A percentile compares a stretch with the other conserved stretches of the same genome.
These are phyloP conservation scores for Microctenopoma lineatum DNA, from an alignment of 2,797 vertebrate genomes.

Conservation along the genomic window DNA sequence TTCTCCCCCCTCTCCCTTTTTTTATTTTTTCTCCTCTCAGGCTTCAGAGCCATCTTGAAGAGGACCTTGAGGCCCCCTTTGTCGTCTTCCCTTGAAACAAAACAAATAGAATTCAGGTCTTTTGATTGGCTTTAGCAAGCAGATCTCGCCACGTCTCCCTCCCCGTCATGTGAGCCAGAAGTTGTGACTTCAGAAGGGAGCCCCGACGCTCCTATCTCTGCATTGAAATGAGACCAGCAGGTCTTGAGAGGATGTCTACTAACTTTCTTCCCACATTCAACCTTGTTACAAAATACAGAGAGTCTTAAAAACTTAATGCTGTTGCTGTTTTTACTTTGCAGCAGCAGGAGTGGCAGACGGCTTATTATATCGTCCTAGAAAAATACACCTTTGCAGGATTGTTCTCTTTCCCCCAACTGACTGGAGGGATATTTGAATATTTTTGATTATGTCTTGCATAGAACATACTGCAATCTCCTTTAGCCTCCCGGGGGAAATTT, in stretches of 20 bases:
- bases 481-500: constrained; percentile 65
- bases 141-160: constrained; percentile 70
- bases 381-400: constrained; percentile 75
- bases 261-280: constrained; percentile 76
- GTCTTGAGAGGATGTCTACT: constrained; percentile 81
- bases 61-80: constrained; percentile 94
- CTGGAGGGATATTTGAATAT: constrained; percentile 67
- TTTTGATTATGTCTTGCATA: constrained; percentile 67
- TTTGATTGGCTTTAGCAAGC: constrained; percentile 84
- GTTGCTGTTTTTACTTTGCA: constrained; percentile 43
- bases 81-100: constrained; percentile 94
- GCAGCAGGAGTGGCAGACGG: constrained; percentile 46
- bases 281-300: constrained; percentile 75
- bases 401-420: constrained; percentile 57
- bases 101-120: constrained; percentile 89
- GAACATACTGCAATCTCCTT: constrained; percentile 49
- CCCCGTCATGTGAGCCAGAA: constrained; percentile 73
- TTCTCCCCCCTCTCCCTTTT: constrained; percentile 28
- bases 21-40: constrained; percentile 75
- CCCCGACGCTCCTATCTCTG: constrained; percentile 68
- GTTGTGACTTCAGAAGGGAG: constrained; percentile 81
- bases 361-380: constrained; percentile 71
- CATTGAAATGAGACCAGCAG: constrained; percentile 80
- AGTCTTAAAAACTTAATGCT: constrained; percentile 76
- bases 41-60: constrained; percentile 91